Percentiles rank a stretch among this genome's conserved stretches.
Conservation (phyloP, 2,888 invertebrate genomes). For the Stratiomys singularior region DNA sequence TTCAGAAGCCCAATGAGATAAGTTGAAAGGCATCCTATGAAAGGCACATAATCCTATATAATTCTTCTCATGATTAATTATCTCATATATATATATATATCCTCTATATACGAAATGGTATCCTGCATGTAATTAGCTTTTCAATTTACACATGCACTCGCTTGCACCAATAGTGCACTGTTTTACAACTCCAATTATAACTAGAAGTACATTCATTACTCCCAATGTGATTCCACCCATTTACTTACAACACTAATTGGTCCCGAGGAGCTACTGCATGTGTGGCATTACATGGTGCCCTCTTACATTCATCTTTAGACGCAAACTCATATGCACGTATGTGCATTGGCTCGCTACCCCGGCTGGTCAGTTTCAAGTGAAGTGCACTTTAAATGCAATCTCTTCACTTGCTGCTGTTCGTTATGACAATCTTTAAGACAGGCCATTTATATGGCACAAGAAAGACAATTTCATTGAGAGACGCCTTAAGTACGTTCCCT, state of each 20-base stretch:
- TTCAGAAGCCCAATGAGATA: too few species aligned
- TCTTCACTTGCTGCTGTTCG: slow-evolving; percentile 26
- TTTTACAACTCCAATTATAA: background rate
- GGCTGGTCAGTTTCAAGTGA: slow-evolving; percentile 17
- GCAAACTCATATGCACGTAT: background rate
- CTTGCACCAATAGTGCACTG: too few species aligned
- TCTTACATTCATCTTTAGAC: background rate
- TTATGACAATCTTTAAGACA: slow-evolving; percentile 34
- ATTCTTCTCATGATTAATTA: too few species aligned
- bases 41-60: too few species aligned
- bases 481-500: slow-evolving; percentile 15
- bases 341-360: background rate
- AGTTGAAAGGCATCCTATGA: too few species aligned
- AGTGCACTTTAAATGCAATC: slow-evolving; percentile 39
- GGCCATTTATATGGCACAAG: slow-evolving; percentile 13
- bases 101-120: too few species aligned
- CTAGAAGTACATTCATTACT: background rate
- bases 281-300: slow-evolving; percentile 16
- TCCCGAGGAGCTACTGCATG: slow-evolving; percentile 11
- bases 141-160: background rate
- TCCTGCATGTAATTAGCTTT: background rate
- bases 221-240: background rate
- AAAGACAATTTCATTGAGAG: slow-evolving; percentile 37
- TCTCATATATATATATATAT: too few species aligned
- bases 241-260: slow-evolving; percentile 1